phyloP scores from a whole-genome alignment of 2,888 invertebrate genomes.

The Cepaea hortensis region DNA sequence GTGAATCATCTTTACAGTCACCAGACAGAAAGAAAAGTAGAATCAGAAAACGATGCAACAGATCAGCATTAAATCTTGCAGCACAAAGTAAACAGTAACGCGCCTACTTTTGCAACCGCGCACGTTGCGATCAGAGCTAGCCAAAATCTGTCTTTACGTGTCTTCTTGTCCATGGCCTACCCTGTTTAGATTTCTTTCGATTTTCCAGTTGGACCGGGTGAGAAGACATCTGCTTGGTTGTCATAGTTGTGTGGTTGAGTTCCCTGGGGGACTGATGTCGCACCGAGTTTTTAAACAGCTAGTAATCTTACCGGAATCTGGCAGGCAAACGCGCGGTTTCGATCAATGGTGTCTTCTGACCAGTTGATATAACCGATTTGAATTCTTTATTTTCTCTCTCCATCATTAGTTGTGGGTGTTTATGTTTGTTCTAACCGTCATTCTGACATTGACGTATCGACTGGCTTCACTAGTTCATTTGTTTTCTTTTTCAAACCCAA shows the following conservation, averaged over 20 bases:
- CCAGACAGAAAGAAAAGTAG: too few species aligned
- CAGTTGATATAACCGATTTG: too few species aligned
- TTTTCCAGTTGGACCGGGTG: slow-evolving; percentile 24
- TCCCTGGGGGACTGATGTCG: neutral
- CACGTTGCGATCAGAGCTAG: too few species aligned
- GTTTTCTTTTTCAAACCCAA: too few species aligned
- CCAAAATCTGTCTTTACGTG: neutral
- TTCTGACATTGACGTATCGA: too few species aligned
- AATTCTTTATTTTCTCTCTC: neutral
- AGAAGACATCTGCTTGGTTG: slow-evolving; percentile 28
- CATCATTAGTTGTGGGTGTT: neutral
- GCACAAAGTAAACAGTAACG: too few species aligned
- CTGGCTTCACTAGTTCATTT: too few species aligned
- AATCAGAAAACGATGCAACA: too few species aligned
- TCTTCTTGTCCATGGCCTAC: neutral
- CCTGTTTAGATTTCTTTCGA: slow-evolving; percentile 26
- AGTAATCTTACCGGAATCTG: neutral
- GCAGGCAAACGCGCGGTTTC: neutral
- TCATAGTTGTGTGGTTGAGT: neutral
- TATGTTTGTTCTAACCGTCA: too few species aligned
- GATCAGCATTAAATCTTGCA: too few species aligned
- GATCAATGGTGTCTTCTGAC: slow-evolving; percentile 13
- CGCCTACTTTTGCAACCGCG: too few species aligned
- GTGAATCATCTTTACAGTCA: too few species aligned
- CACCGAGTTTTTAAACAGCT: neutral